phyloP scores from a whole-genome alignment of 92 coral and sea anemone genomes.

The Bergia sp. region DNA sequence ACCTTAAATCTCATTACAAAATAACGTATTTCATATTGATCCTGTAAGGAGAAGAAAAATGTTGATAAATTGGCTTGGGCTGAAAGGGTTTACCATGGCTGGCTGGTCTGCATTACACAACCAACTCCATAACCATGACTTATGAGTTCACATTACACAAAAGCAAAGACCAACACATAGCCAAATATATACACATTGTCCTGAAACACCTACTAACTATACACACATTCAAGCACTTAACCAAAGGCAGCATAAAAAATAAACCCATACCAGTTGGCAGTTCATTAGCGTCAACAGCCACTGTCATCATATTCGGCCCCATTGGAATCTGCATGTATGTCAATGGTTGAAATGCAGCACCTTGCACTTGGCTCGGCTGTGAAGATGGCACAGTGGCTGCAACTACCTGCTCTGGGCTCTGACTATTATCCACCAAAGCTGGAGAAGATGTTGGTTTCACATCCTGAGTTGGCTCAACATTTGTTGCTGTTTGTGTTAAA shows the following conservation, averaged over 20 bases:
- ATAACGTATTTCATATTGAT: too few relatives aligned
- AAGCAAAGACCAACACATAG: too few relatives aligned
- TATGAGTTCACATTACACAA: too few relatives aligned
- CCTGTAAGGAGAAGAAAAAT: too few relatives aligned
- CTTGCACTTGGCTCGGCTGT: constrained; percentile 24
- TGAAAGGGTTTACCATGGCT: too few relatives aligned
- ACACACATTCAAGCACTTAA: neutral
- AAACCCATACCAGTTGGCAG: constrained; percentile 20
- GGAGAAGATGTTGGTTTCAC: constrained; percentile 23
- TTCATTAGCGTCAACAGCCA: constrained; percentile 6
- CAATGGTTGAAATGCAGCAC: constrained; percentile 13
- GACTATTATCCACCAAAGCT: constrained; percentile 1
- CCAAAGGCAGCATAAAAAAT: neutral
- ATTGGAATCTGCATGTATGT: neutral
- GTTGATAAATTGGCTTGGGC: too few relatives aligned
- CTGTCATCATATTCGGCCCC: constrained; percentile 1
- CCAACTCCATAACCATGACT: too few relatives aligned
- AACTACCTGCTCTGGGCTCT: constrained; percentile 15
- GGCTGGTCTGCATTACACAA: too few relatives aligned
- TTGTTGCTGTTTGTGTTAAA: neutral
- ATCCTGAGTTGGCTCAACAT: constrained; percentile 32
- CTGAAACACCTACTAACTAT: too few relatives aligned
- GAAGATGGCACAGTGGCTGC: neutral
- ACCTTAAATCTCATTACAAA: too few relatives aligned
- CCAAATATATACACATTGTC: too few relatives aligned